phyloP scores from a whole-genome alignment of 2,888 invertebrate species.

The Xestia ashworthii region DNA sequence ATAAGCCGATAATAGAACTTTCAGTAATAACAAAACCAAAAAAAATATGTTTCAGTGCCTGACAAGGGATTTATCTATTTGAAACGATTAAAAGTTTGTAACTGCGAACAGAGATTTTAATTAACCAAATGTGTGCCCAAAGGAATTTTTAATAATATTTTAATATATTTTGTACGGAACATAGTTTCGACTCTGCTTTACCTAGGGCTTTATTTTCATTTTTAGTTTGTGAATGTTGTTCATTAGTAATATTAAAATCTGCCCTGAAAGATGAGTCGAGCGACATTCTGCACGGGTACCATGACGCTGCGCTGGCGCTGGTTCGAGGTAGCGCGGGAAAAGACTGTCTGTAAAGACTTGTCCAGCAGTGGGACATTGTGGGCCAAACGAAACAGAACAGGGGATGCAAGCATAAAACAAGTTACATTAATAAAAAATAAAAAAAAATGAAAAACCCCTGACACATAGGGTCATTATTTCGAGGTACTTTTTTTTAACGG shows the following conservation, averaged over 20 bases:
- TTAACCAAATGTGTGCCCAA: background rate
- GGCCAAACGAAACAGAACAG: background rate
- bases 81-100: conserved; percentile 30
- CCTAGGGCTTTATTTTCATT: no score
- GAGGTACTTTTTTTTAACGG: no score
- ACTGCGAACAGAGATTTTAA: conserved; percentile 29
- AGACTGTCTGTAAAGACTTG: background rate
- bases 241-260: background rate
- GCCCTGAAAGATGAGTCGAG: background rate
- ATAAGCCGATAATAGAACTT: conserved; percentile 25
- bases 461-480: no score
- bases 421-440: no score
- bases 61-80: conserved; percentile 12
- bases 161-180: conserved; percentile 1
- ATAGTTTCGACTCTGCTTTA: background rate
- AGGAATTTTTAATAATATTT: conserved; percentile 3
- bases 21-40: conserved; percentile 27
- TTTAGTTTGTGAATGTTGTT: background rate
- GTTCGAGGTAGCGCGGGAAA: background rate
- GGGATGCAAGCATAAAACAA: no score
- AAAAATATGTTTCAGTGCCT: conserved; percentile 30
- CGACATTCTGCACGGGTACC: background rate
- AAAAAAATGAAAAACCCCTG: no score
- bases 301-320: no score
- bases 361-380: background rate